Base-by-base conservation (phyloP, 92 coral and sea anemone species). In the Epizoanthus rinbou region DNA sequence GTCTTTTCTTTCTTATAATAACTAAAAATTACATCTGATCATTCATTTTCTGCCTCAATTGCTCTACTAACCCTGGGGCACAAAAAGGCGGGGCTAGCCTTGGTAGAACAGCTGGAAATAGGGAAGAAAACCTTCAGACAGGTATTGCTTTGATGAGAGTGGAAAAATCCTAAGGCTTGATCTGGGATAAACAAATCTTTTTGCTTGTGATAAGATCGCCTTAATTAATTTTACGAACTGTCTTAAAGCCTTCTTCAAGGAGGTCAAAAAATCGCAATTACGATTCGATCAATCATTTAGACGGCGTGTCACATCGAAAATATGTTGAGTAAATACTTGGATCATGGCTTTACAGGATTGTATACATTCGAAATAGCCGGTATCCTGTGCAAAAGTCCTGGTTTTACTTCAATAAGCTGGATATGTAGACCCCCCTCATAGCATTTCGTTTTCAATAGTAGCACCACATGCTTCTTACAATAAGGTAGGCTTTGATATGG, bases 241-340 rank as follows among this genome's bases (percentile, higher is more conserved):
- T 67, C 73, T 83, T 80, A 89, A 67, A 80, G 85, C 84, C 73
- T 63, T 86, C 89, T 93, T 83, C 93, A 87, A 88, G 98, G 98
- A 93, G 98, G 98, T 93, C 98, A 64, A 64, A 79, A 60, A 68
- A 76, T 57, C 62, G 92, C 85, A 74, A 91, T 93, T 86, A 89
- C 76, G 76, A 76, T 76, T 64, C 92, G 73, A 93, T 93, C 98
- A 89, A 93, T 93, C 95, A 91, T 80, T 86, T 74, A 73, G 90
- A 86, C 87, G 52, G 76, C 57, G 72, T 90, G 89, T 76, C 91
- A 90, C 64, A 82, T 22, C 76, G 81, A 33, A 88, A 92, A 88
- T 90, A 83, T 85, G 86, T 92, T 83, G 85, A 73, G 90, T 83
- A 90, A 92, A 92, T 81, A 90, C 75, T 68, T 86, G 84, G 85